Evolutionary conservation across 2,113 vertebrate genomes (phyloP), one percentile per base, ranked within the genome.

Genomic region (Zosterops hypoxanthus): DNA sequence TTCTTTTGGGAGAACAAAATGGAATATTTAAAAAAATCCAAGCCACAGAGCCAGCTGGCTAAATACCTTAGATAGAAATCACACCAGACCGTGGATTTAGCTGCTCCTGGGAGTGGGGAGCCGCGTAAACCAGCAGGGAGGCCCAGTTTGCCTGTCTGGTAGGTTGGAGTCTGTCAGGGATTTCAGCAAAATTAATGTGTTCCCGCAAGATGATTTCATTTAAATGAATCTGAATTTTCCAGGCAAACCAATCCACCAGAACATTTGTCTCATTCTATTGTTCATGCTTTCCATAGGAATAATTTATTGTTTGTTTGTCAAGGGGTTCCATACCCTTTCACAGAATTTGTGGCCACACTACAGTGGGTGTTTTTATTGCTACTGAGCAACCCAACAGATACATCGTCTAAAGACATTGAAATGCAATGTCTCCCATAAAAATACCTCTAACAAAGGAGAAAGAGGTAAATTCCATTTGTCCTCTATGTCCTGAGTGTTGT

Each of bases 71-170:
- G 78, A 77, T 49, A 87, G 61, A 94, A 95, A 80, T 88, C 46
- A 92, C 79, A 95, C 20, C 63, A 96, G 65, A 84, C 33, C 44
- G 26, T 46, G 57, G 57, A 86, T 60, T 95, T 83, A 90, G 85
- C 53, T 82, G 36, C 36, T 87, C 8, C 28, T 56, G 24, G 15
- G 84, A 94, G 41, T 71, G 56, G 52, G 56, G 17, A 97, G 39
- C 12, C 36, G 87, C 1, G 4, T 88, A 87, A 96, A 97, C 28
- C 90, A 94, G 70, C 91, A 86, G 92, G 92, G 81, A 95, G 53
- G 69, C 64, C 80, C 76, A 84, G 47, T 77, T 57, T 86, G 65
- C 65, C 70, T 5, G 1, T 39, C 53, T 92, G 81, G 49, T 31
- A 65, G 73, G 36, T 59, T 75, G 72, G 41, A 82, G 25, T 72